A percentile compares a stretch with the other conserved stretches of the same genome.
These are phyloP conservation scores for Channallabes apus DNA, from an alignment of 2,797 vertebrate species.

Conservation along the genomic window DNA sequence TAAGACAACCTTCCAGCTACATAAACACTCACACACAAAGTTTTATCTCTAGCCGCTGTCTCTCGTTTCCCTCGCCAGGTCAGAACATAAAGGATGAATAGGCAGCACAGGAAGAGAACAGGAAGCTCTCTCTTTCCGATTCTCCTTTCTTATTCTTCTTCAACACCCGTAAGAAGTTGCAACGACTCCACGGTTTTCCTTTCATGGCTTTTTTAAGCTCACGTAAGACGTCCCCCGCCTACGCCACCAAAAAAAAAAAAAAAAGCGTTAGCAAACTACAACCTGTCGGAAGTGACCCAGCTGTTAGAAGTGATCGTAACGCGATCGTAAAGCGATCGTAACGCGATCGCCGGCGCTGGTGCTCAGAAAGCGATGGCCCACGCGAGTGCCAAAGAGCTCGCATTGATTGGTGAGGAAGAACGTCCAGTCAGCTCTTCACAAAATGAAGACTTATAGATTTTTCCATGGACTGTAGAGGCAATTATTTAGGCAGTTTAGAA, in stretches of 20 bases:
- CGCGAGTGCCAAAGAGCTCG: background rate
- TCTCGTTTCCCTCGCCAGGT: background rate
- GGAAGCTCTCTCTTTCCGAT: background rate
- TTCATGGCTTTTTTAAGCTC: background rate
- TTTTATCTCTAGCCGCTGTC: constrained; percentile 27
- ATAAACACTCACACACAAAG: constrained; percentile 30
- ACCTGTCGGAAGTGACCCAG: background rate
- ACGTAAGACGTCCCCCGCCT: background rate
- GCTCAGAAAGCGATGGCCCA: background rate
- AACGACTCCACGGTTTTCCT: background rate
- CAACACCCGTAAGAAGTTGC: background rate
- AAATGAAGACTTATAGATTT: constrained; percentile 16
- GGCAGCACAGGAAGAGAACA: background rate
- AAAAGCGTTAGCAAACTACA: background rate
- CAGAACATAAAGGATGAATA: constrained; percentile 5
- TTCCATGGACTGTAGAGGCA: background rate
- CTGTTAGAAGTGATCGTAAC: background rate
- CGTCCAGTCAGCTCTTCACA: constrained; percentile 7
- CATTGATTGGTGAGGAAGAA: constrained; percentile 7
- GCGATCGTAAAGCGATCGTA: background rate
- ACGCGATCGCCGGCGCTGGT: background rate
- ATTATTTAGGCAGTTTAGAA: background rate
- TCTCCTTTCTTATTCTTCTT: background rate
- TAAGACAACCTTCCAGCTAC: constrained; percentile 43
- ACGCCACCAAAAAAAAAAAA: background rate